Conservation (phyloP, 30 jellyfish, hydroid and myxozoan species). For the Euphysa ruthae region DNA sequence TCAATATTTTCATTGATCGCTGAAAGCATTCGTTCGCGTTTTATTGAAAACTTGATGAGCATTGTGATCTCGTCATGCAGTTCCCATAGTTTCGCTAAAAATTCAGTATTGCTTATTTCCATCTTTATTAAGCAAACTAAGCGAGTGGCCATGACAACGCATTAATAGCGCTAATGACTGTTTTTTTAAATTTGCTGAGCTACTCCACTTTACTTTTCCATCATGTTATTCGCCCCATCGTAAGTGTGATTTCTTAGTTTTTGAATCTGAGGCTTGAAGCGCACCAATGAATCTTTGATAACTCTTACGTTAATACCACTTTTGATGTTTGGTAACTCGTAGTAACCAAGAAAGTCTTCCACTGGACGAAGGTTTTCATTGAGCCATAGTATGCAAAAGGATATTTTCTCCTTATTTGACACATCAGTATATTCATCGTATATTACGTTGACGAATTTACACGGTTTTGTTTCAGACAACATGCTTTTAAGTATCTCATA, state of each 20-base stretch:
- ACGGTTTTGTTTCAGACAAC: neutral
- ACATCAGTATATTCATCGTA: constrained; percentile 23
- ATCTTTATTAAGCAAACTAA: neutral
- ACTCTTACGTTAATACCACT: constrained; percentile 6
- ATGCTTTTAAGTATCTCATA: neutral
- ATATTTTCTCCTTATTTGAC: constrained; percentile 27
- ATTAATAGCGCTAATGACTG: constrained; percentile 18
- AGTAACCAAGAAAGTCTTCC: constrained; percentile 33
- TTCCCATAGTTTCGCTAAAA: too few relatives aligned
- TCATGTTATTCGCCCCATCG: constrained; percentile 32
- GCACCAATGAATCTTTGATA: constrained; percentile 10
- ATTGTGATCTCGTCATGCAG: too few relatives aligned
- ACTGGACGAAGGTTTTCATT: constrained; percentile 7
- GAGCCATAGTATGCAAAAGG: constrained; percentile 27
- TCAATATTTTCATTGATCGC: too few relatives aligned
- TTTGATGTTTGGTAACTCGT: constrained; percentile 13
- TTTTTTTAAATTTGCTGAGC: constrained; percentile 16
- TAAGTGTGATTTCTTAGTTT: constrained; percentile 17
- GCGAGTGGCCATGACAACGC: constrained; percentile 23
- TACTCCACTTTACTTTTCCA: constrained; percentile 21
- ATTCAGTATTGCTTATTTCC: too few relatives aligned
- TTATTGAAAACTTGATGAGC: too few relatives aligned
- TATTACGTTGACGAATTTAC: constrained; percentile 9
- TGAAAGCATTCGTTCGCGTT: too few relatives aligned
- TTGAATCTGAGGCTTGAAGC: constrained; percentile 18